These are phyloP conservation scores for Villa cingulata DNA, from an alignment of 2,888 invertebrate genomes.

Conservation along the genomic window DNA sequence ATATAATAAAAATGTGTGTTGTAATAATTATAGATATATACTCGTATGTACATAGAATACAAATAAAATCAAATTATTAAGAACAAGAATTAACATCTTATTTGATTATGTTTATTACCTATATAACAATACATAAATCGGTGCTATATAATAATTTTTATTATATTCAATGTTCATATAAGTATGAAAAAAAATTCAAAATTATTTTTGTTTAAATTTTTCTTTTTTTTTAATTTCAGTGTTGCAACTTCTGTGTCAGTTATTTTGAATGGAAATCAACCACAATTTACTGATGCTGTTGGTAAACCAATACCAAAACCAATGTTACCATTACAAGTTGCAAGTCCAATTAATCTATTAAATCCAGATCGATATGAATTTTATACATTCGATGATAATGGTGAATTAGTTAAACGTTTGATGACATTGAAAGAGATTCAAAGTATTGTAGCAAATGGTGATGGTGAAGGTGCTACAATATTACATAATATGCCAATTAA, in stretches of 20 bases:
- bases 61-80: too few species aligned
- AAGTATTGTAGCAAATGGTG: conserved; percentile 69
- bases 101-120: too few species aligned
- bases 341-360: conserved; percentile 66
- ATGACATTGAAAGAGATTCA: conserved; percentile 79
- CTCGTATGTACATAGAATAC: too few species aligned
- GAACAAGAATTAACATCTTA: too few species aligned
- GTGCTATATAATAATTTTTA: too few species aligned
- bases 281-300: conserved; percentile 53
- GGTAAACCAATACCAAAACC: conserved; percentile 55
- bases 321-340: conserved; percentile 46
- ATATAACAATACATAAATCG: too few species aligned
- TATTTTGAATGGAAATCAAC: conserved; percentile 44
- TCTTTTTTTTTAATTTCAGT: conserved; percentile 39
- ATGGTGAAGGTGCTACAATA: conserved; percentile 45
- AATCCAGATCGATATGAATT: conserved; percentile 77
- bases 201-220: too few species aligned
- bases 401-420: conserved; percentile 64
- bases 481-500: conserved; percentile 26
- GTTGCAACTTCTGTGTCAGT: conserved; percentile 53
- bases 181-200: too few species aligned
- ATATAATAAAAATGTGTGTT: too few species aligned
- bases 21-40: too few species aligned
- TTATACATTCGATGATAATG: conserved; percentile 73
- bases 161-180: too few species aligned